Conservation (phyloP, 2,797 vertebrate species). For the Enteromius fasciolatus region DNA sequence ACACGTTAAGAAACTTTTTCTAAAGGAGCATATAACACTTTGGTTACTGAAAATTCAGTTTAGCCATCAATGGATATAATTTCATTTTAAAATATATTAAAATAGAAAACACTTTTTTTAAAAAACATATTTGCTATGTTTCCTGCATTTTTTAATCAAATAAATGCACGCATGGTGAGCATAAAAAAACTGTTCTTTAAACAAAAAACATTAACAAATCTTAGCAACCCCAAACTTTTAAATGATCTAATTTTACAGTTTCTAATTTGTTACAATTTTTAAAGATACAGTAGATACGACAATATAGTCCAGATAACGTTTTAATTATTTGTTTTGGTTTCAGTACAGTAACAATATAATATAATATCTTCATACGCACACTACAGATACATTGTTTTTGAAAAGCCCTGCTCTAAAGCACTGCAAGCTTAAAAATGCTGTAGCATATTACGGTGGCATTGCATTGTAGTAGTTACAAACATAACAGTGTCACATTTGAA, state of each 20-base stretch:
- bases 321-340: constrained; percentile 5
- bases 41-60: background rate
- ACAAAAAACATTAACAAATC: background rate
- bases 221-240: background rate
- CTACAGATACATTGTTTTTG: background rate
- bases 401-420: background rate
- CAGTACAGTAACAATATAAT: constrained; percentile 1
- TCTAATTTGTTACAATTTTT: too few species aligned
- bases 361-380: background rate
- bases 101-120: background rate
- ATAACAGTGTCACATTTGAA: background rate
- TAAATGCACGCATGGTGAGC: background rate
- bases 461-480: background rate
- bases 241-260: background rate
- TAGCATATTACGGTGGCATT: background rate
- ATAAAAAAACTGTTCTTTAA: background rate
- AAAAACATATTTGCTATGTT: background rate
- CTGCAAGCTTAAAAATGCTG: background rate
- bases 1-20: background rate
- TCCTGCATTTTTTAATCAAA: background rate
- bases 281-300: background rate
- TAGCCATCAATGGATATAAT: background rate
- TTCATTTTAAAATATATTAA: background rate
- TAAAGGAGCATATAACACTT: background rate
- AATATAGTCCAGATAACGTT: background rate